phyloP scores from a whole-genome alignment of 2,888 invertebrate genomes.

The Philonicus albiceps region DNA sequence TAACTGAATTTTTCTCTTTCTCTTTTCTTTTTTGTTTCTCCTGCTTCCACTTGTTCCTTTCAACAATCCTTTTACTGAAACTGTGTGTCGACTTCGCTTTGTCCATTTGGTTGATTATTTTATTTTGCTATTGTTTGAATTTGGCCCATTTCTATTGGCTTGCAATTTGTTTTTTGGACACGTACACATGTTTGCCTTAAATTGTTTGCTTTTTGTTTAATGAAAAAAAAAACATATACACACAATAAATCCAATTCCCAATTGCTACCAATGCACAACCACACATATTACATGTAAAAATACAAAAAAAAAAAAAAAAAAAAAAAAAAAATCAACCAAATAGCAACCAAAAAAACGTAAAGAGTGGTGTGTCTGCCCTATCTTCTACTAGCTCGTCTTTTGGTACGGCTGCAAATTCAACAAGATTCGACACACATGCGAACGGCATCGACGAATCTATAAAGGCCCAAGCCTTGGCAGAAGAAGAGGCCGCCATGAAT shows the following conservation, averaged over 20 bases:
- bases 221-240: background rate
- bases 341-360: constrained; percentile 88
- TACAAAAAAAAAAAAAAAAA: constrained; percentile 47
- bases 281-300: constrained; percentile 37
- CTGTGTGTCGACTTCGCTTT: constrained; percentile 42
- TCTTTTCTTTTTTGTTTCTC: constrained; percentile 49
- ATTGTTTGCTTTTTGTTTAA: background rate
- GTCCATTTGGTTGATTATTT: constrained; percentile 43
- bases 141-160: constrained; percentile 18
- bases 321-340: constrained; percentile 54
- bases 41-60: constrained; percentile 40
- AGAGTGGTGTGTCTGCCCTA: constrained; percentile 86
- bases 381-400: constrained; percentile 89
- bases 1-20: constrained; percentile 43
- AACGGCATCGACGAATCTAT: constrained; percentile 87
- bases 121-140: constrained; percentile 38
- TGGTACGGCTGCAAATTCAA: constrained; percentile 81
- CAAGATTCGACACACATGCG: constrained; percentile 72
- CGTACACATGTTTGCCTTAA: background rate
- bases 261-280: constrained; percentile 44
- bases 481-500: constrained; percentile 95
- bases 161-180: constrained; percentile 33
- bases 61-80: constrained; percentile 30
- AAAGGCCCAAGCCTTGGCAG: constrained; percentile 87
- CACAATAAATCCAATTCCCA: background rate